Conservation (phyloP, 1,140 invertebrate genomes). For the Pseudomyrmex gracilis region DNA sequence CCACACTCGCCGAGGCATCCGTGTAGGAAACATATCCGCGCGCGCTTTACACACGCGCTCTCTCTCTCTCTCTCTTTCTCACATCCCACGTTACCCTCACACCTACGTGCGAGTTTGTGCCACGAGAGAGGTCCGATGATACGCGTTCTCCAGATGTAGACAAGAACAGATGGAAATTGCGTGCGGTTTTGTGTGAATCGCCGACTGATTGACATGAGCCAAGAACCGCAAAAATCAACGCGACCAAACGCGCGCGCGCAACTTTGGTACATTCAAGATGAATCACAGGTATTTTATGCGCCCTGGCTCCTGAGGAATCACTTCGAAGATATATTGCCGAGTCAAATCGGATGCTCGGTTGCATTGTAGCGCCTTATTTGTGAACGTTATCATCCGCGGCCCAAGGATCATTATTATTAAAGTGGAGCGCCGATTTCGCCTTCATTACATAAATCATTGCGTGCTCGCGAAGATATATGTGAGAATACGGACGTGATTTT, state of each 20-base stretch:
- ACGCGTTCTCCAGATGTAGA: slow-evolving; percentile 53
- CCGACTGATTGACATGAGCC: slow-evolving; percentile 69
- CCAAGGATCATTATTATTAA: slow-evolving; percentile 32
- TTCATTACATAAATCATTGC: slow-evolving; percentile 20
- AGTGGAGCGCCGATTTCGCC: slow-evolving; percentile 9
- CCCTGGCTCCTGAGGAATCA: slow-evolving; percentile 20
- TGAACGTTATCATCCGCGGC: slow-evolving; percentile 3
- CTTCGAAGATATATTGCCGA: slow-evolving; percentile 26
- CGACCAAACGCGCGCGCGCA: slow-evolving; percentile 55
- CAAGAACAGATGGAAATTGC: slow-evolving; percentile 70
- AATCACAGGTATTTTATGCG: slow-evolving; percentile 65
- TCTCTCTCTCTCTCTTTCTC: no score
- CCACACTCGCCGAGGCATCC: not conserved
- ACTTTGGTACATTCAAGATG: slow-evolving; percentile 38
- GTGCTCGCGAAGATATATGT: not conserved
- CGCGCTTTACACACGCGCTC: not conserved
- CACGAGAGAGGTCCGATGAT: slow-evolving; percentile 1
- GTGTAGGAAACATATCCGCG: slow-evolving; percentile 14
- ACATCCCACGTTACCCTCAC: no score
- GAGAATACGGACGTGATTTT: not conserved
- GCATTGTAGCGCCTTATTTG: slow-evolving; percentile 38
- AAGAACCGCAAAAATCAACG: slow-evolving; percentile 73
- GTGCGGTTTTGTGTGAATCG: slow-evolving; percentile 72
- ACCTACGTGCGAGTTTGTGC: slow-evolving; percentile 22
- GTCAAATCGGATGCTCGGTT: slow-evolving; percentile 15